These are phyloP conservation scores for Tinea trinotella DNA, from an alignment of 2,888 invertebrate genomes.

Conservation along the genomic window DNA sequence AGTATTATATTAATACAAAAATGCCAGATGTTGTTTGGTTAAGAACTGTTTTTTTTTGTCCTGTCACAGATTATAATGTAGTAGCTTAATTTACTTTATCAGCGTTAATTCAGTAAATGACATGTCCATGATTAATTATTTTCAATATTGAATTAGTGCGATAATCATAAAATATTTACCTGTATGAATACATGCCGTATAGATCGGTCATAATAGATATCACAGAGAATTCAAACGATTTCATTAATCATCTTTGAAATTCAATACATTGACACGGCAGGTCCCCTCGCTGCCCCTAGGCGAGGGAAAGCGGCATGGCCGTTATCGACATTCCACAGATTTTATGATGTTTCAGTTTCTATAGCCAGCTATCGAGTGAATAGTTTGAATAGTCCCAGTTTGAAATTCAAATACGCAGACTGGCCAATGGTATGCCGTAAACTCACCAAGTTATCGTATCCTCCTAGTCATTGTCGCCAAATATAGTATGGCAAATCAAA, in stretches of 20 bases:
- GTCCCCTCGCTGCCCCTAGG: constrained; percentile 27
- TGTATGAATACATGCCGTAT: not conserved
- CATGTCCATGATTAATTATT: not conserved
- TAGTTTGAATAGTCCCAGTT: constrained; percentile 53
- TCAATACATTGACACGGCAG: constrained; percentile 61
- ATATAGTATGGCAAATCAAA: not conserved
- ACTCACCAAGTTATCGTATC: constrained; percentile 26
- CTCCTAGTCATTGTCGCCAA: not conserved
- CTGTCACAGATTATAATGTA: no score
- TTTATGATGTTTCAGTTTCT: constrained; percentile 56
- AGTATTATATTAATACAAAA: no score
- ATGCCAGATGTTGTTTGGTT: no score
- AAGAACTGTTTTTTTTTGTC: no score
- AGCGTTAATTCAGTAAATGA: no score
- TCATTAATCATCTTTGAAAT: constrained; percentile 67
- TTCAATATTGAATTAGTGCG: not conserved
- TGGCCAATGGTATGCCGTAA: constrained; percentile 43
- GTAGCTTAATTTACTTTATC: no score
- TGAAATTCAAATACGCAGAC: constrained; percentile 61
- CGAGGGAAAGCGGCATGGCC: constrained; percentile 32
- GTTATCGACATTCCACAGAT: constrained; percentile 49
- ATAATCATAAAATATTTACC: not conserved
- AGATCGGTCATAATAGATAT: constrained; percentile 7
- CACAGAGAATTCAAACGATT: constrained; percentile 48
- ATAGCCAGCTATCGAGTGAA: constrained; percentile 38